phyloP scores from a whole-genome alignment of 1,140 invertebrate species.

The Drosophila truncata region DNA sequence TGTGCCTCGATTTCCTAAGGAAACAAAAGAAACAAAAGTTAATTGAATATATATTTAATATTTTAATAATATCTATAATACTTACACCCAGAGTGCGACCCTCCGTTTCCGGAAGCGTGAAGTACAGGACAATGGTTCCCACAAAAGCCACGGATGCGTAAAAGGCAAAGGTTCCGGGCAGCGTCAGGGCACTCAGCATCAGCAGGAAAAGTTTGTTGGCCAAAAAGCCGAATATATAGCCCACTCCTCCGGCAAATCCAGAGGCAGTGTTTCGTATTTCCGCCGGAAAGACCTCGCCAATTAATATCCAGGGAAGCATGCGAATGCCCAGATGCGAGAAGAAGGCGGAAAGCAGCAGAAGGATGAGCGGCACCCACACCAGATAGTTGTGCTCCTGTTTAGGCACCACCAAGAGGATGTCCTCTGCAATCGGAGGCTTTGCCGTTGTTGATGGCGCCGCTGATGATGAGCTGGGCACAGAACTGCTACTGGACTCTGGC shows the following conservation, averaged over 20 bases:
- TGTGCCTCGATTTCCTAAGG: slow-evolving; percentile 90
- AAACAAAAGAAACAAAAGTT: slow-evolving; percentile 46
- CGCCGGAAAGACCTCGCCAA: slow-evolving; percentile 90
- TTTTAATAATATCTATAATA: not conserved
- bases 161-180: slow-evolving; percentile 90
- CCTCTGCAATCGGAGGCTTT: slow-evolving; percentile 60
- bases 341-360: slow-evolving; percentile 89
- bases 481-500: slow-evolving; percentile 17
- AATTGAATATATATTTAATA: not conserved
- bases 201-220: slow-evolving; percentile 90
- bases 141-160: slow-evolving; percentile 87
- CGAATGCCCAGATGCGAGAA: slow-evolving; percentile 89
- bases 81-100: slow-evolving; percentile 88
- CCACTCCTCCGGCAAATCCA: slow-evolving; percentile 89
- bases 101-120: slow-evolving; percentile 90
- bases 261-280: slow-evolving; percentile 89
- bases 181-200: slow-evolving; percentile 87
- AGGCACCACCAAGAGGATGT: slow-evolving; percentile 72
- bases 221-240: slow-evolving; percentile 90
- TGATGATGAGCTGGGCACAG: not conserved
- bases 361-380: slow-evolving; percentile 89
- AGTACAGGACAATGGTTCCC: slow-evolving; percentile 87
- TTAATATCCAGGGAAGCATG: slow-evolving; percentile 91
- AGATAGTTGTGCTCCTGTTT: slow-evolving; percentile 85
- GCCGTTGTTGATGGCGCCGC: not conserved